A percentile compares a stretch with the other conserved stretches of the same genome.
Evolutionary conservation across 1,140 invertebrate genomes (phyloP).

Genomic region (Lanistes nyassanus): DNA sequence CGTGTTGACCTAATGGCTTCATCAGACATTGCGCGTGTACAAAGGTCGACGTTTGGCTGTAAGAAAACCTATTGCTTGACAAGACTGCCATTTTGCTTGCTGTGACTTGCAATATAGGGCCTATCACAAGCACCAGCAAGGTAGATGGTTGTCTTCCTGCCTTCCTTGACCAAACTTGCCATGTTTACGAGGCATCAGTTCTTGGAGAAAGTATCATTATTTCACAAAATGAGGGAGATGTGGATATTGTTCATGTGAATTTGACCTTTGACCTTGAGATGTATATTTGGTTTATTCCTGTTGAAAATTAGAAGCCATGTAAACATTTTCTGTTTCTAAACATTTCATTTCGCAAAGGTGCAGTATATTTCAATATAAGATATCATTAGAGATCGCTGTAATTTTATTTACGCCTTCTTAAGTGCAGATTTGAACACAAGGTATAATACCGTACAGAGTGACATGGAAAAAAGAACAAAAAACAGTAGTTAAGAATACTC

Average conservation of each 20-base stretch:
- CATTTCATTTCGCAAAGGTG: not conserved
- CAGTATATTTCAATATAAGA: too few relatives aligned
- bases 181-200: not conserved
- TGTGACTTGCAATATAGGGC: not conserved
- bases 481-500: too few relatives aligned
- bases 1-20: too few relatives aligned
- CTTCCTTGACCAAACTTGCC: not conserved
- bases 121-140: not conserved
- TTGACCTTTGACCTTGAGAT: not conserved
- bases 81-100: not conserved
- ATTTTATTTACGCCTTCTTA: too few relatives aligned
- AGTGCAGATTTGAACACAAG: too few relatives aligned
- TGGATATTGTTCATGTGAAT: not conserved
- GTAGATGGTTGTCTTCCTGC: not conserved
- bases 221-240: not conserved
- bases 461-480: too few relatives aligned
- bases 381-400: too few relatives aligned
- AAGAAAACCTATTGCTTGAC: not conserved
- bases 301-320: not conserved
- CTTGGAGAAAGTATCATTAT: not conserved
- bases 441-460: too few relatives aligned
- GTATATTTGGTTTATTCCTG: not conserved
- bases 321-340: not conserved
- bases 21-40: too few relatives aligned
- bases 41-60: too few relatives aligned